Conservation (phyloP, 2,113 vertebrate genomes). For the Verasper variegatus region DNA sequence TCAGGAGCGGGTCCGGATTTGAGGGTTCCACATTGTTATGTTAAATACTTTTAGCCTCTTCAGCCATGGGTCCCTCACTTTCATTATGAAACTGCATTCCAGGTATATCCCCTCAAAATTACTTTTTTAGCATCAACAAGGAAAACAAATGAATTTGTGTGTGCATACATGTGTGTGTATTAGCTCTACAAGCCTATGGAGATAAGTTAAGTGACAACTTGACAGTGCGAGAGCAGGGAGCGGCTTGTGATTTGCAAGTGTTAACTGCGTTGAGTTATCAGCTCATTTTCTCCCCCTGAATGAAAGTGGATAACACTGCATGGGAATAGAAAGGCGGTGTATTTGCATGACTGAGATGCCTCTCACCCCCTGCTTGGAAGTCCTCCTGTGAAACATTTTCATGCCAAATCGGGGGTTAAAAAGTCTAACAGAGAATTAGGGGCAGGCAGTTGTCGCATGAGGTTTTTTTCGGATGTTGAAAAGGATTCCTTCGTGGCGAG, state of each 20-base stretch:
- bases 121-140: slow-evolving; percentile 46
- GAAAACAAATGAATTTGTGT: slow-evolving; percentile 18
- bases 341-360: slow-evolving; percentile 68
- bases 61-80: slow-evolving; percentile 34
- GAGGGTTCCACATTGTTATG: slow-evolving; percentile 15
- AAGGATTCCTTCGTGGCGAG: slow-evolving; percentile 64
- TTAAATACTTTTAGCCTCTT: slow-evolving; percentile 40
- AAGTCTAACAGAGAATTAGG: slow-evolving; percentile 48
- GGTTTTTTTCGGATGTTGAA: slow-evolving; percentile 53
- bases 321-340: slow-evolving; percentile 40
- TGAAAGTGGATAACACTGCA: slow-evolving; percentile 46
- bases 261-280: slow-evolving; percentile 59
- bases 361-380: slow-evolving; percentile 28
- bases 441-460: slow-evolving; percentile 49
- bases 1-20: background rate
- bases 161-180: background rate
- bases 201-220: slow-evolving; percentile 11
- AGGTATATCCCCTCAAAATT: slow-evolving; percentile 65
- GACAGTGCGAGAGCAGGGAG: slow-evolving; percentile 26
- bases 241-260: slow-evolving; percentile 56
- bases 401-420: slow-evolving; percentile 62
- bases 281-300: slow-evolving; percentile 49
- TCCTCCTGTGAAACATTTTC: slow-evolving; percentile 55
- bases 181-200: background rate
- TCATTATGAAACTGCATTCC: slow-evolving; percentile 67